Evolutionary conservation across 2,113 vertebrate genomes (phyloP).

Genomic region (Probosciger aterrimus): DNA sequence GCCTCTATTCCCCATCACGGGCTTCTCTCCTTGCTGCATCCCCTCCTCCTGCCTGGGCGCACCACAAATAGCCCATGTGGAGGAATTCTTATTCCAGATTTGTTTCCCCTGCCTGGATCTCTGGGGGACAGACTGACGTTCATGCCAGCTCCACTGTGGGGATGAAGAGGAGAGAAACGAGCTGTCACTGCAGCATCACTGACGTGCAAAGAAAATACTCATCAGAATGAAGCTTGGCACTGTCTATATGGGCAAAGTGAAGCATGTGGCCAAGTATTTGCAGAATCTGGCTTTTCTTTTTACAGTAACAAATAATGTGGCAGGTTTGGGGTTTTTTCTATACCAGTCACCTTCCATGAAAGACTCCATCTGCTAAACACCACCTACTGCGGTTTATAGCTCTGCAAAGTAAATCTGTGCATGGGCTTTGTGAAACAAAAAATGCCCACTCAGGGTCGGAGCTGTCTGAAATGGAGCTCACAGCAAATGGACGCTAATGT

Average conservation of each 20-base stretch:
- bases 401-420: not conserved
- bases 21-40: not conserved
- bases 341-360: conserved; percentile 1
- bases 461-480: not conserved
- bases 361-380: conserved; percentile 42
- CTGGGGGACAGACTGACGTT: not conserved
- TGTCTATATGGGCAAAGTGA: not conserved
- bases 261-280: not conserved
- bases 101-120: not conserved
- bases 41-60: not conserved
- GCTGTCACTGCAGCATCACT: not conserved
- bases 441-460: not conserved
- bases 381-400: conserved; percentile 22
- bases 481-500: not conserved
- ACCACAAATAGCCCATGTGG: rapidly evolving
- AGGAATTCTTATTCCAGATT: not conserved
- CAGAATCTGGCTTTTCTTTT: conserved; percentile 21
- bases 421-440: not conserved
- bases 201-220: not conserved
- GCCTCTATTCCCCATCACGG: not conserved
- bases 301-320: conserved; percentile 22
- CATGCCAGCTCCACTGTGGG: not conserved
- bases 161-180: not conserved
- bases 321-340: not conserved
- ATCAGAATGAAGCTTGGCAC: conserved; percentile 7